Percentiles rank a stretch among this genome's conserved stretches.
Evolutionary conservation across 2,888 invertebrate species (phyloP).

Genomic region (Molanna angustata): DNA sequence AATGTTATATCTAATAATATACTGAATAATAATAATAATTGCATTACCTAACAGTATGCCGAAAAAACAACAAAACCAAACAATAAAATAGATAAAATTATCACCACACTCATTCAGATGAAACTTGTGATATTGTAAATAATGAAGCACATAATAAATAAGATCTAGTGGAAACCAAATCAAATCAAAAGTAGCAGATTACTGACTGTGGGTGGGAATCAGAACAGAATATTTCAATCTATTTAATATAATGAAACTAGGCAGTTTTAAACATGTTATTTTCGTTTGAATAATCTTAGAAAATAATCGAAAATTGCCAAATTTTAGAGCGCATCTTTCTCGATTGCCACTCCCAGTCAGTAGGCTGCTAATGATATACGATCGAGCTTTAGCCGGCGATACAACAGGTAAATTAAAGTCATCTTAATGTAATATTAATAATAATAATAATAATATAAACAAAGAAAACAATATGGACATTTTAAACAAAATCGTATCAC

Average conservation of each 20-base stretch:
- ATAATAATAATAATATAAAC: constrained; percentile 14
- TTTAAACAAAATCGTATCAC: constrained; percentile 28
- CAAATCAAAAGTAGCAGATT: constrained; percentile 15
- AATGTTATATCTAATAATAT: no score
- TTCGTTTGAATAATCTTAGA: no score
- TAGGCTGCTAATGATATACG: constrained; percentile 31
- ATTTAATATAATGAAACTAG: constrained; percentile 1
- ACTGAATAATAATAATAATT: no score
- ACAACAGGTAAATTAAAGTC: constrained; percentile 31
- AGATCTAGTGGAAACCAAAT: constrained; percentile 31
- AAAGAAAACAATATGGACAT: constrained; percentile 31
- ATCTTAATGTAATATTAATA: constrained; percentile 22
- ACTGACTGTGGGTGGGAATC: neutral
- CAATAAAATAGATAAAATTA: constrained; percentile 15
- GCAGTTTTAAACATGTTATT: no score
- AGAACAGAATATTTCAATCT: constrained; percentile 1
- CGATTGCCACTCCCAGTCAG: no score
- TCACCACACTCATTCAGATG: constrained; percentile 27
- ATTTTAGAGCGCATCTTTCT: no score
- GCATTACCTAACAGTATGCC: constrained; percentile 28
- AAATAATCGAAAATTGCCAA: no score
- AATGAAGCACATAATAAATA: constrained; percentile 31
- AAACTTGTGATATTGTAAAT: constrained; percentile 24
- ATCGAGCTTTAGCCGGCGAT: constrained; percentile 34
- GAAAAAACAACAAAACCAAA: constrained; percentile 22